phyloP scores from a whole-genome alignment of 2,888 invertebrate genomes.

The Apamea crenata region DNA sequence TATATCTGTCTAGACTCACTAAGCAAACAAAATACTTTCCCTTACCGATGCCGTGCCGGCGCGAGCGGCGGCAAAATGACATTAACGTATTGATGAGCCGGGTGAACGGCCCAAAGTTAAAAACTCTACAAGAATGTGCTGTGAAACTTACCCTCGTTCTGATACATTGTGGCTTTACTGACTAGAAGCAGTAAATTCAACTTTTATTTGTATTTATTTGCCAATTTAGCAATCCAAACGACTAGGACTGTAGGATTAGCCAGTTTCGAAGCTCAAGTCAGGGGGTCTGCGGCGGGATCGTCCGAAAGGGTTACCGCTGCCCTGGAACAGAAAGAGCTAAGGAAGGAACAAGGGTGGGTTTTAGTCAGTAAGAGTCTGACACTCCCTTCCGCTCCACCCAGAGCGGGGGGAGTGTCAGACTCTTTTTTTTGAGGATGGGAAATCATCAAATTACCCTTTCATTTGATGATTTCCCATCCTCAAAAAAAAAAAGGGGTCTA shows the following conservation, averaged over 20 bases:
- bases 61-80: conserved; percentile 3
- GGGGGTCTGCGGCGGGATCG: too few relatives aligned
- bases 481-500: too few relatives aligned
- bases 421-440: too few relatives aligned
- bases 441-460: too few relatives aligned
- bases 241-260: conserved; percentile 25
- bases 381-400: too few relatives aligned
- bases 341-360: too few relatives aligned
- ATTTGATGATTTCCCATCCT: too few relatives aligned
- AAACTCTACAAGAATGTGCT: conserved; percentile 9
- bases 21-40: conserved; percentile 15
- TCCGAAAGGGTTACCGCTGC: too few relatives aligned
- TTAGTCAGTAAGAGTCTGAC: too few relatives aligned
- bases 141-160: conserved; percentile 7
- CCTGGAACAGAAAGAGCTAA: too few relatives aligned
- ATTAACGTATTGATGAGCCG: conserved; percentile 23
- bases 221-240: conserved; percentile 19
- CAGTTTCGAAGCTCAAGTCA: conserved; percentile 24
- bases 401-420: too few relatives aligned
- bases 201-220: conserved; percentile 42
- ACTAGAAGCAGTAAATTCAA: conserved; percentile 25
- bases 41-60: background rate
- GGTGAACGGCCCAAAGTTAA: conserved; percentile 15
- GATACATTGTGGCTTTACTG: conserved; percentile 20
- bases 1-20: conserved; percentile 13